Base-by-base conservation (phyloP, 2,888 invertebrate genomes). In the Anthophora plumipes region DNA sequence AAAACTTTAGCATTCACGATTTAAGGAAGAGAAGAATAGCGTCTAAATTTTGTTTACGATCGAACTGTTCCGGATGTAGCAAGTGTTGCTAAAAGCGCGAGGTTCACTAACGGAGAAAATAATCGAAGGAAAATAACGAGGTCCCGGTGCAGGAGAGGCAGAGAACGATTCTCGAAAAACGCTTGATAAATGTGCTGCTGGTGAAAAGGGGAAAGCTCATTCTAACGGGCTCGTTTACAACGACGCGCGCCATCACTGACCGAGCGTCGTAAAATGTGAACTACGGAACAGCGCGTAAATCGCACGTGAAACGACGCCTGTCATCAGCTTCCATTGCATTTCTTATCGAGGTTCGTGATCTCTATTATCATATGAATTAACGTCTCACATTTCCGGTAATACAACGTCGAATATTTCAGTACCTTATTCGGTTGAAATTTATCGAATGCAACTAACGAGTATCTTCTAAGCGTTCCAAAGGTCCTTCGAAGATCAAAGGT, bases 231-330 rank as follows among this genome's bases (percentile, higher is more conserved):
- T 66, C 69, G 75, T 80, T 81, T 79, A 66, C 59, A 66, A 60
- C 43, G 69, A 59, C 31, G 70, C 61, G 52, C 14, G 3, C 41
- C 37, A 39, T 57, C 55, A 63, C 61, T 55, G 72, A 61, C 52
- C 74, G 69, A 66, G 70, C 55, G 50, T 80, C 80, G 66, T 80
- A 81, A 81, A 81, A 75, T 22, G 66, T 20, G 55, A 50, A 77
- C 59, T 66, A 55, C 37, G 50, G 48, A 59, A 43, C 50, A 55
- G 60, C 48, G 75, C 25, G 75, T 70, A 81, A 81, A 81, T 81
- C 75, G 70, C 52, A 41, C 61, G 25, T 39, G 20, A 71, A 81
- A 67, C 66, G 64, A 57, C 55, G 50, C 39, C 39, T 66, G 69
- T 80, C 80, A 60, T 80, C 80, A 55, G 60, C 66, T 59, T 67